Percentiles rank a stretch among this genome's conserved stretches.
phyloP scores from a whole-genome alignment of 2,888 invertebrate species.

The Cactoblastis cactorum region DNA sequence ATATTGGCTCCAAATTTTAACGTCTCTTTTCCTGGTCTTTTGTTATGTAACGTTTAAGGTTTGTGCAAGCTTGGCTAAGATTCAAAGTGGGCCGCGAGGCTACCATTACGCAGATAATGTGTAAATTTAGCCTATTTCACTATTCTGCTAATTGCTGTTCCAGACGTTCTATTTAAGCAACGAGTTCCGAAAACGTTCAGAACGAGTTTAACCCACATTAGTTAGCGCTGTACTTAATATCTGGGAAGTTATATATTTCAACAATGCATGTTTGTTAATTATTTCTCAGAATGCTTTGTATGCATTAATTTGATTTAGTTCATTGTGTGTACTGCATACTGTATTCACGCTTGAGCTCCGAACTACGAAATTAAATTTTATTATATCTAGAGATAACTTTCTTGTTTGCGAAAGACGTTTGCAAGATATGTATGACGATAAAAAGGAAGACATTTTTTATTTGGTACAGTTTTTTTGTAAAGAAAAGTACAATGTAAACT shows the following conservation, averaged over 20 bases:
- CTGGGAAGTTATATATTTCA: neutral
- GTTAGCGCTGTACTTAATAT: neutral
- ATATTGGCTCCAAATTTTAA: neutral
- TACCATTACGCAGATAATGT: constrained; percentile 8
- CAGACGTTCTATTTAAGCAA: constrained; percentile 8
- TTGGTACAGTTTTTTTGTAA: too few relatives aligned
- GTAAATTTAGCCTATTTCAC: constrained; percentile 8
- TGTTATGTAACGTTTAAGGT: neutral
- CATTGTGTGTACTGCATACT: neutral
- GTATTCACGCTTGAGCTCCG: too few relatives aligned
- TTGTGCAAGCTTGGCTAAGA: constrained; percentile 5
- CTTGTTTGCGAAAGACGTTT: too few relatives aligned
- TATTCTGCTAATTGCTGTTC: constrained; percentile 8
- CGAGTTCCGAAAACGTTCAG: neutral
- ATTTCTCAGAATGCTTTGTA: neutral
- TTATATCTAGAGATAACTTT: too few relatives aligned
- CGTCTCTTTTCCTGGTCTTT: neutral
- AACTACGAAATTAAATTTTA: too few relatives aligned
- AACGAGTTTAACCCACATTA: neutral
- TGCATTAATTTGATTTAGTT: neutral
- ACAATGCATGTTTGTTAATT: neutral
- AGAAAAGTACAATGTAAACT: too few relatives aligned
- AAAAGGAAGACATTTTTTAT: too few relatives aligned
- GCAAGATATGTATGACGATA: too few relatives aligned
- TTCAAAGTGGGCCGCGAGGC: constrained; percentile 4